Percentiles rank a stretch among this genome's conserved stretches.
Conservation (phyloP, 2,113 vertebrate genomes). For the Regulus satrapa region DNA sequence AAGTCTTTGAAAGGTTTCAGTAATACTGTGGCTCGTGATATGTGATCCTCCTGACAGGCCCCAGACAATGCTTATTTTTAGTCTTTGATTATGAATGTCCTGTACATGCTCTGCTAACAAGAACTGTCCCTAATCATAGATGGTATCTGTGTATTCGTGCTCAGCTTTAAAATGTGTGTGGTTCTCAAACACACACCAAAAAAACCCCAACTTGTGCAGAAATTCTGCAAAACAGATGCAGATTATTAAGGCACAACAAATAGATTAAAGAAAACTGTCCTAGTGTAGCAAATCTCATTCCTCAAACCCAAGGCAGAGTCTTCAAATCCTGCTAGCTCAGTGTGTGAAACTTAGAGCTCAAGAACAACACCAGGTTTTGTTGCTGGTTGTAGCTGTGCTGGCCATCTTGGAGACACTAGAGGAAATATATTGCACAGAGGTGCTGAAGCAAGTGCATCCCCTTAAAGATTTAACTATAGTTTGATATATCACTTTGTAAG, state of each 20-base stretch:
- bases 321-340: not conserved
- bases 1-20: not conserved
- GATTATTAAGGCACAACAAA: not conserved
- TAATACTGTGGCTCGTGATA: not conserved
- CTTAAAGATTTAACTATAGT: not conserved
- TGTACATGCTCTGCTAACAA: not conserved
- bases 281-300: not conserved
- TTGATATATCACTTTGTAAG: conserved; percentile 10
- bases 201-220: not conserved
- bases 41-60: not conserved
- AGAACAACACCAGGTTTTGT: not conserved
- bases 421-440: not conserved
- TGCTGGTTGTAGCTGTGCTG: not conserved
- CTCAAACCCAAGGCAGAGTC: not conserved
- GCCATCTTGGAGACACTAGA: not conserved
- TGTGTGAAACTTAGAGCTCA: not conserved
- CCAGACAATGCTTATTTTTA: not conserved
- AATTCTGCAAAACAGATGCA: not conserved
- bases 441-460: not conserved
- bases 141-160: not conserved
- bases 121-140: not conserved
- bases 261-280: not conserved
- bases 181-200: not conserved
- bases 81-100: not conserved
- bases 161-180: not conserved